phyloP scores from a whole-genome alignment of 2,113 vertebrate genomes.

The Coryphaenoides rupestris region DNA sequence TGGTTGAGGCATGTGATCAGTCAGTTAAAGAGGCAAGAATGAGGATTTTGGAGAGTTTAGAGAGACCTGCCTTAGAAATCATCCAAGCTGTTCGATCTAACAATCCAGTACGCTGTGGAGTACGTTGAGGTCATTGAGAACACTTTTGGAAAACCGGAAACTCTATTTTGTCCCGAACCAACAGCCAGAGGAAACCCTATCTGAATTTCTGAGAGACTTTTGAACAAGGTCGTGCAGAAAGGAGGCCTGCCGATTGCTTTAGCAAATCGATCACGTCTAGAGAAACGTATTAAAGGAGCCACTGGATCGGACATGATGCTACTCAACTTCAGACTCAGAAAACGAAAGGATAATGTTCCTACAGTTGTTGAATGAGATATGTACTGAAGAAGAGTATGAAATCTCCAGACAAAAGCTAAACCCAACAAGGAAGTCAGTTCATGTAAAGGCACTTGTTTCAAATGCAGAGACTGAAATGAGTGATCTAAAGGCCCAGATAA shows the following conservation, averaged over 20 bases:
- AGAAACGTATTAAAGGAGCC: background rate
- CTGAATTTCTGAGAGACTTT: conserved; percentile 7
- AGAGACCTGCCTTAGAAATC: conserved; percentile 29
- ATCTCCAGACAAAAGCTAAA: conserved; percentile 15
- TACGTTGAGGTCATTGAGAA: conserved; percentile 22
- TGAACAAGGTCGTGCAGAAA: conserved; percentile 8
- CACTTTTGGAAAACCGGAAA: conserved; percentile 25
- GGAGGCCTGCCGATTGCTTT: background rate
- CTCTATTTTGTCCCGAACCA: conserved; percentile 12
- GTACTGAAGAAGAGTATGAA: conserved; percentile 22
- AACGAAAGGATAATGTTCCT: conserved; percentile 22
- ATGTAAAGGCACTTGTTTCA: conserved; percentile 3
- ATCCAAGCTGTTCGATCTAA: conserved; percentile 20
- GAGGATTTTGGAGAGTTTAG: conserved; percentile 29
- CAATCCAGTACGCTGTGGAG: conserved; percentile 8
- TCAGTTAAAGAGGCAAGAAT: conserved; percentile 18
- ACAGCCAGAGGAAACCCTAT: conserved; percentile 11
- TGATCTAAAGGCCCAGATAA: background rate
- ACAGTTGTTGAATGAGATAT: conserved; percentile 22
- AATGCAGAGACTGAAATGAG: background rate
- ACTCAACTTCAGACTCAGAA: conserved; percentile 12
- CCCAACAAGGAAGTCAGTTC: background rate
- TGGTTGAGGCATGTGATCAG: conserved; percentile 19
- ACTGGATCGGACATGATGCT: conserved; percentile 11
- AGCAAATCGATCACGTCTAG: background rate